A percentile compares a stretch with the other conserved stretches of the same genome.
phyloP scores from a whole-genome alignment of 37 sponge, comb jelly and placozoan genomes.

The Tethya wilhelma region DNA sequence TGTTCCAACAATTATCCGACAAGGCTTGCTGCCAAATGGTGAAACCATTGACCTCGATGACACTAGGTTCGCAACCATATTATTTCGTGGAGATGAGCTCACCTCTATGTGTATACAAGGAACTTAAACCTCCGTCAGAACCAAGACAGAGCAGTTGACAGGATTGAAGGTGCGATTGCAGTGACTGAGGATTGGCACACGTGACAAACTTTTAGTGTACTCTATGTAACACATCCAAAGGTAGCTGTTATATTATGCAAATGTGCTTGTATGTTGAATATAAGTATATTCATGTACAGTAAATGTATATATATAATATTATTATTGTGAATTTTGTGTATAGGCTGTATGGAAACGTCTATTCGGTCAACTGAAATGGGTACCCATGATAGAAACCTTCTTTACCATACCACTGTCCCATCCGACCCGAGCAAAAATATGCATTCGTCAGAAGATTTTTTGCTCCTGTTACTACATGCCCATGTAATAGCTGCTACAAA shows the following conservation, averaged over 20 bases:
- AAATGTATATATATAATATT: too few species aligned
- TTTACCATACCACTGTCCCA: conserved; percentile 17
- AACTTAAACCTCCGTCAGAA: conserved; percentile 5
- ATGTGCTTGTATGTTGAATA: background rate
- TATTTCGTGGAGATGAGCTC: conserved; percentile 39
- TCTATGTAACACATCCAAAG: background rate
- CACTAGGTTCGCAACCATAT: background rate
- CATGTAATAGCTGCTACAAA: conserved; percentile 27
- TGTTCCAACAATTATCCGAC: conserved; percentile 13
- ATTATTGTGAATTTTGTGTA: background rate
- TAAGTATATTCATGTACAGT: background rate
- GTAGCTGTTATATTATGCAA: background rate
- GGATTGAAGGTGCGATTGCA: conserved; percentile 23
- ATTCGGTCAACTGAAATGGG: conserved; percentile 18
- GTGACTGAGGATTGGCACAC: conserved; percentile 49
- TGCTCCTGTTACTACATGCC: conserved; percentile 45
- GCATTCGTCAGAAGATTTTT: conserved; percentile 51
- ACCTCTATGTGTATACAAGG: conserved; percentile 9
- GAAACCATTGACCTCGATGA: background rate
- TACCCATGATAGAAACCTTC: conserved; percentile 31
- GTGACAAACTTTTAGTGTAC: conserved; percentile 24
- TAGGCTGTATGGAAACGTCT: conserved; percentile 32
- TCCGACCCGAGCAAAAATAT: too few species aligned
- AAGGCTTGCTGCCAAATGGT: conserved; percentile 12
- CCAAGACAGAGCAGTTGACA: conserved; percentile 13